These are phyloP conservation scores for Spea bombifrons DNA, from an alignment of 2,113 vertebrate genomes.

Conservation along the genomic window DNA sequence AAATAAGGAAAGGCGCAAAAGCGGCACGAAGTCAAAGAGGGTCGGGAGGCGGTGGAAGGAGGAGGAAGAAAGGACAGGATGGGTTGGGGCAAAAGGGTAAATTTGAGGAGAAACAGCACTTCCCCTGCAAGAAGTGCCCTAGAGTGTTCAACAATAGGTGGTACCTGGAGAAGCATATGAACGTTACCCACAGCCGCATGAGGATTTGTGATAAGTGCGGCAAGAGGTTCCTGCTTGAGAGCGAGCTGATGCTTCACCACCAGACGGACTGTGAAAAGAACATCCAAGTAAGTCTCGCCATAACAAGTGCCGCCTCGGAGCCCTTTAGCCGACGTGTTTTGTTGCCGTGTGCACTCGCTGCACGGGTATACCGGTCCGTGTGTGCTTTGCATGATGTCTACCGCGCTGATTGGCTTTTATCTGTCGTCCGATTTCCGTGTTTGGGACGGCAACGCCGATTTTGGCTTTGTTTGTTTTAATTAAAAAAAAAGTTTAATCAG, in stretches of 20 bases:
- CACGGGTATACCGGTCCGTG: too few relatives aligned
- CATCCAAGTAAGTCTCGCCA: conserved; percentile 80
- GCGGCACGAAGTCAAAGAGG: conserved; percentile 28
- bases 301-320: too few relatives aligned
- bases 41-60: conserved; percentile 58
- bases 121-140: conserved; percentile 89
- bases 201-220: conserved; percentile 93
- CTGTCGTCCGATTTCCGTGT: too few relatives aligned
- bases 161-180: conserved; percentile 98
- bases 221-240: conserved; percentile 92
- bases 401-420: too few relatives aligned
- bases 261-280: conserved; percentile 96
- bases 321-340: too few relatives aligned
- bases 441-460: too few relatives aligned
- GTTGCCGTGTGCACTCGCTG: too few relatives aligned
- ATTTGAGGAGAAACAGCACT: conserved; percentile 92
- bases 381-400: too few relatives aligned
- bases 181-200: conserved; percentile 94
- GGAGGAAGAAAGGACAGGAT: conserved; percentile 69
- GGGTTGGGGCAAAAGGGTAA: conserved; percentile 83
- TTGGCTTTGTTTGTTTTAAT: too few relatives aligned
- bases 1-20: conserved; percentile 63
- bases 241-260: conserved; percentile 88
- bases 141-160: conserved; percentile 95
- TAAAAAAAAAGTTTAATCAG: too few relatives aligned